A percentile compares a stretch with the other conserved stretches of the same genome.
These are phyloP conservation scores for Serranochromis macrocephalus DNA, from an alignment of 2,113 vertebrate species.

Conservation along the genomic window DNA sequence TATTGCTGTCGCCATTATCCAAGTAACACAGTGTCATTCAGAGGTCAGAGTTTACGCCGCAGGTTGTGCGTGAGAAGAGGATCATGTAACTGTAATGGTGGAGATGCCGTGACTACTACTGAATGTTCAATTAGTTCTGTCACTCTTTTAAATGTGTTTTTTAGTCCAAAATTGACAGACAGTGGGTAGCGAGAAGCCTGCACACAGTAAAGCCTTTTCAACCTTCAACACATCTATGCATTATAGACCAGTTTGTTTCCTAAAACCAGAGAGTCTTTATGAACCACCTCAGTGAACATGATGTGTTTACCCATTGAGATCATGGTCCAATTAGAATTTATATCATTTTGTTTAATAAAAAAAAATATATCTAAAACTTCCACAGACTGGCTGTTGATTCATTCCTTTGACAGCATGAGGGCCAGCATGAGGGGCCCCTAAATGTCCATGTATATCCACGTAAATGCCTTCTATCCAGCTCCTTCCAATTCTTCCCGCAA, in stretches of 20 bases:
- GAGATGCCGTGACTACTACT: not conserved
- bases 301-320: not conserved
- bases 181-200: not conserved
- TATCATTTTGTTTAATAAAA: not conserved
- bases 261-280: not conserved
- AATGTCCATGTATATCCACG: not conserved
- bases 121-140: slow-evolving; percentile 7
- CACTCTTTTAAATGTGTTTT: not conserved
- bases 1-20: slow-evolving; percentile 18
- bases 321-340: not conserved
- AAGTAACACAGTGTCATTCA: slow-evolving; percentile 8
- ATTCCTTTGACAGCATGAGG: not conserved
- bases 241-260: not conserved
- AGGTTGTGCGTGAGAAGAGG: not conserved
- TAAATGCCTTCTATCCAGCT: not conserved
- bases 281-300: not conserved
- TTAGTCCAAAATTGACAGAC: not conserved
- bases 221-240: not conserved
- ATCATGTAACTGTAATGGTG: not conserved
- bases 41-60: slow-evolving; percentile 39
- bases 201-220: not conserved
- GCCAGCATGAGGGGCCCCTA: not conserved
- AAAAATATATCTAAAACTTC: fast-evolving
- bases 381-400: not conserved
- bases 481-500: not conserved